These are phyloP conservation scores for Gallinago solitaria DNA, from an alignment of 2,797 vertebrate genomes.

Conservation along the genomic window DNA sequence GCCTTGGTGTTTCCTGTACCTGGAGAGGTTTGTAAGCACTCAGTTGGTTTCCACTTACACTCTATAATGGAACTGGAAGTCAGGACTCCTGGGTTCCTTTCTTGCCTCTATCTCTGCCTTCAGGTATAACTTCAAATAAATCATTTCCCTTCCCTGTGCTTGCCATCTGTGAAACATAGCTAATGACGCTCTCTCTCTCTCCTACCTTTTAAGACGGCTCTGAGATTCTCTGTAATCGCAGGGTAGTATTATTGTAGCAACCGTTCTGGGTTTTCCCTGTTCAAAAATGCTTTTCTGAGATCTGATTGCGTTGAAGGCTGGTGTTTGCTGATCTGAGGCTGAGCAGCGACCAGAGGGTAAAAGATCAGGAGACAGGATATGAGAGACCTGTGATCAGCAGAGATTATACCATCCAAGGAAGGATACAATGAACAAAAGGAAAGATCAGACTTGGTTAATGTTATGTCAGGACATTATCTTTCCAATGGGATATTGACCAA, in stretches of 20 bases:
- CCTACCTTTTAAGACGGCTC: background rate
- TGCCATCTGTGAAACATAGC: background rate
- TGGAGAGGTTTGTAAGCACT: background rate
- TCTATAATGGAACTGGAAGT: background rate
- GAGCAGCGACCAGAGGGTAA: background rate
- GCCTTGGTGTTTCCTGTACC: background rate
- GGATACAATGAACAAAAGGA: background rate
- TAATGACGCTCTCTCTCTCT: background rate
- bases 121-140: background rate
- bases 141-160: background rate
- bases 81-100: background rate
- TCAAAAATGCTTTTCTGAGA: background rate
- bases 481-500: background rate
- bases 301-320: background rate
- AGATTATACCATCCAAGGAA: background rate
- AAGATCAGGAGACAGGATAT: background rate
- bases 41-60: background rate
- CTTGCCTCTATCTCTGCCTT: background rate
- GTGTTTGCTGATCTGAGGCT: background rate
- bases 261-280: background rate
- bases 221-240: background rate
- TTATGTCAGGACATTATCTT: background rate
- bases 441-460: background rate
- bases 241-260: background rate
- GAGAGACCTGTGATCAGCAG: background rate